phyloP scores from a whole-genome alignment of 2,113 vertebrate species.

The Hystrix brachyura region DNA sequence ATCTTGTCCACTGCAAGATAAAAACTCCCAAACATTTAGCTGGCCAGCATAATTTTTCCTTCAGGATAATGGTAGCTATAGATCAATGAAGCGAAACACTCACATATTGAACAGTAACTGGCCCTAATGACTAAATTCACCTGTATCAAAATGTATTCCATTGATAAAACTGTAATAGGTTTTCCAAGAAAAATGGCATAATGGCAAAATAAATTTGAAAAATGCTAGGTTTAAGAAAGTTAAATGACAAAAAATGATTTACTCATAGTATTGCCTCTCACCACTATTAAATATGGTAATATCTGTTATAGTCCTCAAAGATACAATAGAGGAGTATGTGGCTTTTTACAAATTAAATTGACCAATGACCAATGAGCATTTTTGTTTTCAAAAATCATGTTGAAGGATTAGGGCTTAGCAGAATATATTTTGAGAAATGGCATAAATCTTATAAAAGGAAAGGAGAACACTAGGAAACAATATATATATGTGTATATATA shows the following conservation, averaged over 20 bases:
- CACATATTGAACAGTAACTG: background rate
- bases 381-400: background rate
- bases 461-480: background rate
- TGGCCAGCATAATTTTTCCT: background rate
- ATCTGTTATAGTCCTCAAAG: background rate
- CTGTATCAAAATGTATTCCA: slow-evolving; percentile 11
- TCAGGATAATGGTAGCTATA: background rate
- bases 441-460: slow-evolving; percentile 10
- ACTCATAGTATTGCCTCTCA: background rate
- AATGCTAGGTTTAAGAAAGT: slow-evolving; percentile 20
- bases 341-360: slow-evolving; percentile 10
- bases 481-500: background rate
- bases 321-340: background rate
- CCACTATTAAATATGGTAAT: background rate
- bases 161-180: background rate
- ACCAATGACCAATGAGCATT: slow-evolving; percentile 3
- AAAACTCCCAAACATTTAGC: slow-evolving; percentile 9
- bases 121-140: background rate
- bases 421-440: slow-evolving; percentile 55
- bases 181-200: background rate
- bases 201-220: slow-evolving; percentile 53
- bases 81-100: background rate
- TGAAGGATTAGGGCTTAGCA: background rate
- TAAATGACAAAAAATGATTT: background rate
- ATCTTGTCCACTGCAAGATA: background rate